Evolutionary conservation across 2,797 vertebrate species (phyloP).

Genomic region (Cryptoprocta ferox): DNA sequence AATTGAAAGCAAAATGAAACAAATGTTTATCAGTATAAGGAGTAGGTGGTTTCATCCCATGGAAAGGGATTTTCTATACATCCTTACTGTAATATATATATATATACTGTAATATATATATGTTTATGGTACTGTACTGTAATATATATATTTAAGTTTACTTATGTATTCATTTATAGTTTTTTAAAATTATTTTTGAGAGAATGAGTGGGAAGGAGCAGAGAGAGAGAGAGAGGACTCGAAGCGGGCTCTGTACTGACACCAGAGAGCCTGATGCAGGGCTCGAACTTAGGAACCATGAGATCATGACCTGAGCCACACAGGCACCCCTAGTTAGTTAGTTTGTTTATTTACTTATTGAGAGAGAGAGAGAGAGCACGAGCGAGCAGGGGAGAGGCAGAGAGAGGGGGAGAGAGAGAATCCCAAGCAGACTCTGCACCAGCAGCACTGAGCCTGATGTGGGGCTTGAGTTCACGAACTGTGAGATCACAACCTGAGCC

Average conservation of each 20-base stretch:
- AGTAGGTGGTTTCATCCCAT: not conserved
- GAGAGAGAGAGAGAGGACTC: not conserved
- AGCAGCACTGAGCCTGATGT: not conserved
- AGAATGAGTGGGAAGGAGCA: too few relatives aligned
- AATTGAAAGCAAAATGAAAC: constrained; percentile 29
- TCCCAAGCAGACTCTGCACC: not conserved
- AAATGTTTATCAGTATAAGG: not conserved
- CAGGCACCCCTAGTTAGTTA: too few relatives aligned
- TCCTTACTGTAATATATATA: not conserved
- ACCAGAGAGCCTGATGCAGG: too few relatives aligned
- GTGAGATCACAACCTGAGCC: not conserved
- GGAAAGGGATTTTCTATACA: not conserved
- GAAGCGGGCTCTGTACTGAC: not conserved
- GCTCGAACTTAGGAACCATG: too few relatives aligned
- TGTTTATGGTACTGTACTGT: not conserved
- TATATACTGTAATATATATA: not conserved
- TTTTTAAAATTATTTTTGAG: too few relatives aligned
- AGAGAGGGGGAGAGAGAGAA: not conserved
- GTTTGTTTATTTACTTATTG: too few relatives aligned
- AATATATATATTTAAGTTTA: not conserved
- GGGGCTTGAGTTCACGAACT: not conserved
- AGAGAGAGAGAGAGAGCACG: too few relatives aligned
- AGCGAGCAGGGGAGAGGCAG: not conserved
- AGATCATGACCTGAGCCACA: too few relatives aligned
- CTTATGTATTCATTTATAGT: not conserved